Conservation (phyloP, 2,113 vertebrate genomes). For the Electrona antarctica region DNA sequence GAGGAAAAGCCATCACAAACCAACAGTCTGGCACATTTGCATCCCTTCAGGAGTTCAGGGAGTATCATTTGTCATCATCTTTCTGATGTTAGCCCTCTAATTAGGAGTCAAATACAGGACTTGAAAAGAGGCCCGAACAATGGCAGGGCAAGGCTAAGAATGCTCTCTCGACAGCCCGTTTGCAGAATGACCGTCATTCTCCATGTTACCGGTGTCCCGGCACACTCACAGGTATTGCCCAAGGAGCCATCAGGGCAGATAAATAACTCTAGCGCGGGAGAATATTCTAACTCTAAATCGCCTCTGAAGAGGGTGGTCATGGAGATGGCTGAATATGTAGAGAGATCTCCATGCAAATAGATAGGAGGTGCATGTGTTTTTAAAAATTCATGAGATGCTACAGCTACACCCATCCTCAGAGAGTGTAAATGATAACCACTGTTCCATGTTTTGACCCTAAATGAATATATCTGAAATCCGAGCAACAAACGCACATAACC, state of each 20-base stretch:
- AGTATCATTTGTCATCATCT: slow-evolving; percentile 57
- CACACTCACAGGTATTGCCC: slow-evolving; percentile 44
- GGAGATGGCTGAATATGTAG: slow-evolving; percentile 40
- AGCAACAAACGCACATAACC: slow-evolving; percentile 25
- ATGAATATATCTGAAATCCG: slow-evolving; percentile 44
- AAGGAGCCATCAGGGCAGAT: slow-evolving; percentile 41
- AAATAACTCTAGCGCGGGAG: slow-evolving; percentile 45
- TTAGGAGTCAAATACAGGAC: slow-evolving; percentile 51
- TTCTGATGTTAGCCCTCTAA: slow-evolving; percentile 53
- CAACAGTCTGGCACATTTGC: slow-evolving; percentile 11
- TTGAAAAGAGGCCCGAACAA: slow-evolving; percentile 22
- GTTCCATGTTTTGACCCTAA: slow-evolving; percentile 23
- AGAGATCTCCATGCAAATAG: slow-evolving; percentile 25
- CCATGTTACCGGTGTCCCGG: slow-evolving; percentile 34
- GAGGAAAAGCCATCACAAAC: slow-evolving; percentile 7
- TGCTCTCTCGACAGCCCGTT: neutral
- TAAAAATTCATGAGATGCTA: slow-evolving; percentile 39
- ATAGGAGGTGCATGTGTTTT: slow-evolving; percentile 20
- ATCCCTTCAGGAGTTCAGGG: neutral
- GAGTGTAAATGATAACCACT: neutral
- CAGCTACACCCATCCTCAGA: neutral
- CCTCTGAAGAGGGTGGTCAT: slow-evolving; percentile 40
- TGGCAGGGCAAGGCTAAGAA: slow-evolving; percentile 26
- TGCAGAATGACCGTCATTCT: neutral
- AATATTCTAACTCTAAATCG: slow-evolving; percentile 50